phyloP scores from a whole-genome alignment of 2,113 vertebrate species.

The Cepphus grylle region DNA sequence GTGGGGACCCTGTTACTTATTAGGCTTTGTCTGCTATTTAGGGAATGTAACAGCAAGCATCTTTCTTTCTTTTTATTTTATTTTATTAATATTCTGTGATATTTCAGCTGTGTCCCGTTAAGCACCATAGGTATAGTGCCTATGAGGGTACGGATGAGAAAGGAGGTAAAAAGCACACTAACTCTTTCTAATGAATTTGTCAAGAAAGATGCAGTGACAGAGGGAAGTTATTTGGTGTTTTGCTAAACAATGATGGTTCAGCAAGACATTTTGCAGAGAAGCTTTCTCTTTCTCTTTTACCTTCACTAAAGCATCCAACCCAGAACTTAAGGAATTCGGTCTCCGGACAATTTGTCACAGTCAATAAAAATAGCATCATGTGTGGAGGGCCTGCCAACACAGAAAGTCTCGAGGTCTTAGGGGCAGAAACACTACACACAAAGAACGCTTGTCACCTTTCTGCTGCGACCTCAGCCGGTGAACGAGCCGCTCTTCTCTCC shows the following conservation, averaged over 20 bases:
- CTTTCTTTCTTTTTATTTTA: not conserved
- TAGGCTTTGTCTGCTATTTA: not conserved
- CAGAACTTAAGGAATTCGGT: not conserved
- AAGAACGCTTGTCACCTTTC: conserved; percentile 4
- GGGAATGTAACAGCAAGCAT: not conserved
- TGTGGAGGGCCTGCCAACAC: not conserved
- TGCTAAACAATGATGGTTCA: not conserved
- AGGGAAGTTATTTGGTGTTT: not conserved
- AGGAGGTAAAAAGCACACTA: not conserved
- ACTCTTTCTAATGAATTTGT: not conserved
- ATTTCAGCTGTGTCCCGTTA: not conserved
- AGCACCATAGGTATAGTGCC: not conserved
- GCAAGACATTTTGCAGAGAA: not conserved
- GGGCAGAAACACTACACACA: not conserved
- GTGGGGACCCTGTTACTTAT: not conserved
- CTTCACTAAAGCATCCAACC: not conserved
- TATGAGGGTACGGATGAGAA: not conserved
- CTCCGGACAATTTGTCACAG: not conserved
- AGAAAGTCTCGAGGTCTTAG: not conserved
- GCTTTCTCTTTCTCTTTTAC: not conserved
- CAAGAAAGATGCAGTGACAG: not conserved
- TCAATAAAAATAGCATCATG: not conserved
- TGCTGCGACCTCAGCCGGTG: not conserved
- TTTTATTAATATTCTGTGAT: not conserved
- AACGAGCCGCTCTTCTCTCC: conserved; percentile 18